Conservation (phyloP, 2,113 vertebrate species). For the Cryptomyrus ogoouensis region DNA sequence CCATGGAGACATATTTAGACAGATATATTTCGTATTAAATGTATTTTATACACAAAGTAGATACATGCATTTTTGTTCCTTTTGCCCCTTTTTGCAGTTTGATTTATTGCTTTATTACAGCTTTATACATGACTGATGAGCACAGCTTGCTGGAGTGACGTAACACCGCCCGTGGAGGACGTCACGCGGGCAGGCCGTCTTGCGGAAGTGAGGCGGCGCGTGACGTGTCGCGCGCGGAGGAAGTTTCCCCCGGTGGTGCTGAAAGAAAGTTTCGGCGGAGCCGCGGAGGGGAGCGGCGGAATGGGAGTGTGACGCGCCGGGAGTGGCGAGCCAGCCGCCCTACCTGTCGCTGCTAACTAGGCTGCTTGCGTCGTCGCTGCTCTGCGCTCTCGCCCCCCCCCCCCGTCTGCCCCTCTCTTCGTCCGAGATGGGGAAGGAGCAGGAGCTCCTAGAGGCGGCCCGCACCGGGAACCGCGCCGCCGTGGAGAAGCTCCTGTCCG, state of each 20-base stretch:
- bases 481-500: constrained; percentile 88
- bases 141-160: neutral
- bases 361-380: constrained; percentile 7
- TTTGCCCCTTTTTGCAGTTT: neutral
- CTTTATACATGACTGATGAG: neutral
- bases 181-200: constrained; percentile 42
- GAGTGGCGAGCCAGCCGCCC: constrained; percentile 37
- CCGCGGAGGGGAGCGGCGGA: constrained; percentile 36
- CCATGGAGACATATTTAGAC: neutral
- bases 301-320: constrained; percentile 10
- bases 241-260: constrained; percentile 60
- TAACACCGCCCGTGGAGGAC: constrained; percentile 4
- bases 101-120: neutral
- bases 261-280: constrained; percentile 57
- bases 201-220: constrained; percentile 64
- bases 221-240: constrained; percentile 50
- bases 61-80: neutral
- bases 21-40: neutral
- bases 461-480: constrained; percentile 87
- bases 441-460: constrained; percentile 92
- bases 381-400: constrained; percentile 23
- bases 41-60: neutral
- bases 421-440: constrained; percentile 87
- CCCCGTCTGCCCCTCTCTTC: constrained; percentile 28
- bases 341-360: constrained; percentile 4